Base-by-base conservation (phyloP, 2,797 vertebrate genomes). In the Sebastes vulpes region DNA sequence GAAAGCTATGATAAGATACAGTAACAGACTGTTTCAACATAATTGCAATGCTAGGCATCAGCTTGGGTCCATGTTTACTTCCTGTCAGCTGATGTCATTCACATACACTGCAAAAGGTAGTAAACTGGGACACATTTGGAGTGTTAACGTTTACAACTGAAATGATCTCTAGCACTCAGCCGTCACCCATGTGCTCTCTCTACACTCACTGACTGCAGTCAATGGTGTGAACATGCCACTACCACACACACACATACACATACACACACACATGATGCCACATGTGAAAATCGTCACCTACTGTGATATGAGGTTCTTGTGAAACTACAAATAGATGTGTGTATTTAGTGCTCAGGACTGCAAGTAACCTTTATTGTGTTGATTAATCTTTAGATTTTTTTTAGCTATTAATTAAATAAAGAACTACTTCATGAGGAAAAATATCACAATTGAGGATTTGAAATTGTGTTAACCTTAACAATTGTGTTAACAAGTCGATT, bases 151-250 rank as follows among this genome's bases (percentile, higher is more conserved):
- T 46, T 46, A 46, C 42, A 8, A 46, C 42, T 46, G 42, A 46
- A 46, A 46, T 46, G 42, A 46, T 46, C 42, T 46, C 42, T 46
- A 46, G 35, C 76, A 54, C 61, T 86, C 87, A 78, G 85, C 84
- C 2, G 70, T 91, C 75, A 57, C 73, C 16, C 12, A 28, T 91
- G 9, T 35, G 1, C 26, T 92, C 83, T 78, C 84, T 87, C 79
- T 78, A 72, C 50, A 88, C 65, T 50, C 42, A 80, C 9, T 56
- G 23, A 23, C 21, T 23, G 21, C 21, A 23, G 21, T 23, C 21
- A 23, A 23, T 23, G 21, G 68, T 14, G 68, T 60, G 96, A 95
- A 52, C 61, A 63, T 16, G 20, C 9, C 28, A 52, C 8, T 3
- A 16, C 5, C 42, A 65, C 14, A 9, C 6, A 46, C 35, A 42